Percentiles rank a stretch among this genome's conserved stretches.
Conservation (phyloP, 1,140 invertebrate genomes). For the Zaprionus gabonicus region DNA sequence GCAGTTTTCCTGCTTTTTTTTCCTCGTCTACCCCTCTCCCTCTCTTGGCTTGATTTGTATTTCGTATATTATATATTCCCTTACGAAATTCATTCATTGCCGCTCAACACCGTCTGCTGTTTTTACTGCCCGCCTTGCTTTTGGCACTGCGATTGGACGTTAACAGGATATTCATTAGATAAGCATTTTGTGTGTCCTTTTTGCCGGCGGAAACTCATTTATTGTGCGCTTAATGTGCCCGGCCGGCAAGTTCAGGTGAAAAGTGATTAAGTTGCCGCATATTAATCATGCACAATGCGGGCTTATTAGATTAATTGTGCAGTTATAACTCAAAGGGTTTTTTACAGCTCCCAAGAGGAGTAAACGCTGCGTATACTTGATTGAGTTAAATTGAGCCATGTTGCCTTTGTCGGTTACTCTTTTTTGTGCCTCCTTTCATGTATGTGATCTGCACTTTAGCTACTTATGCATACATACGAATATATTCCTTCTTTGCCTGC, state of each 20-base stretch:
- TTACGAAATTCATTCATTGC: conserved; percentile 41
- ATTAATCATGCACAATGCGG: conserved; percentile 4
- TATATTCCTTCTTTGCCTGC: background rate
- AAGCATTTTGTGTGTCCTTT: conserved; percentile 6
- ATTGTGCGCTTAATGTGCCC: conserved; percentile 1
- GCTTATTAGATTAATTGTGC: background rate
- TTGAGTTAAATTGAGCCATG: background rate
- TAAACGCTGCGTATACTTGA: background rate
- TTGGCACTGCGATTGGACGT: conserved; percentile 18
- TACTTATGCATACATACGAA: too few species aligned
- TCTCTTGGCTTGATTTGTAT: conserved; percentile 17
- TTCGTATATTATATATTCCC: conserved; percentile 21
- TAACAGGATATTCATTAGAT: conserved; percentile 47
- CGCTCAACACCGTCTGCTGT: conserved; percentile 10
- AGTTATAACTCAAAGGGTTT: background rate
- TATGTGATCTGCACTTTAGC: background rate
- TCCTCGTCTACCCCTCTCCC: background rate
- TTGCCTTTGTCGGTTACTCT: too few species aligned
- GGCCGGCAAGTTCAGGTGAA: background rate
- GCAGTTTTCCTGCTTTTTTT: conserved; percentile 36
- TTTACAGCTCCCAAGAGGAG: too few species aligned
- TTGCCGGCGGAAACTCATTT: background rate
- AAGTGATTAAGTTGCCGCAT: conserved; percentile 6
- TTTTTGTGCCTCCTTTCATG: background rate
- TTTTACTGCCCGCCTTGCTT: background rate